Evolutionary conservation across 1,140 invertebrate species (phyloP).

Genomic region (Oryzaephilus surinamensis): DNA sequence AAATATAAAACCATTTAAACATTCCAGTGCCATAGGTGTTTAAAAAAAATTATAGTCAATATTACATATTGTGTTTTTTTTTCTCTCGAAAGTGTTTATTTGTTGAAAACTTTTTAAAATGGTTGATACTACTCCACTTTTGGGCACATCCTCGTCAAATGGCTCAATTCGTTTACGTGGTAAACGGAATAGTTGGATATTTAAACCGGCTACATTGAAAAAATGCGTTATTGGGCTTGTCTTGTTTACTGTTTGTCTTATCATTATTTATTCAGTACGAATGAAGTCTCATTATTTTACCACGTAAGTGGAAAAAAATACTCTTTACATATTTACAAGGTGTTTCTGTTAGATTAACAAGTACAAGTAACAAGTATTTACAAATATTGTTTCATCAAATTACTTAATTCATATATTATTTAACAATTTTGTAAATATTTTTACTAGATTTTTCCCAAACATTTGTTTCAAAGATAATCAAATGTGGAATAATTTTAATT

Average conservation of each 20-base stretch:
- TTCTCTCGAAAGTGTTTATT: no score
- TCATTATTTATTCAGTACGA: slow-evolving; percentile 26
- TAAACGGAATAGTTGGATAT: slow-evolving; percentile 16
- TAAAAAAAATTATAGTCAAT: slow-evolving; percentile 4
- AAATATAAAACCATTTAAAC: slow-evolving; percentile 1
- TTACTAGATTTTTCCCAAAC: neutral
- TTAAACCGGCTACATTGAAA: slow-evolving; percentile 22
- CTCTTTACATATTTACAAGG: neutral
- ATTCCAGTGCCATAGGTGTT: slow-evolving; percentile 5
- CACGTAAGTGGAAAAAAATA: slow-evolving; percentile 25
- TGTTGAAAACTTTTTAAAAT: neutral
- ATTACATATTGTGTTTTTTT: no score
- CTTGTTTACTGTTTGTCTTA: slow-evolving; percentile 23
- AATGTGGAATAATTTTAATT: no score
- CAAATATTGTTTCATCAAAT: no score
- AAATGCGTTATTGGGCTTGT: slow-evolving; percentile 27
- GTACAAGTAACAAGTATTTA: no score
- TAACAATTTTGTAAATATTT: slow-evolving; percentile 1
- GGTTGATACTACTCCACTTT: neutral
- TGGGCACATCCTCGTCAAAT: neutral
- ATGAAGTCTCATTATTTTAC: slow-evolving; percentile 25
- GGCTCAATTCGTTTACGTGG: slow-evolving; percentile 2
- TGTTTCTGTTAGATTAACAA: neutral
- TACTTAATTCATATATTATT: no score
- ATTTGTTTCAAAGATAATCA: neutral